These are phyloP conservation scores for Macquaria ambigua DNA, from an alignment of 2,113 vertebrate genomes.

Conservation along the genomic window DNA sequence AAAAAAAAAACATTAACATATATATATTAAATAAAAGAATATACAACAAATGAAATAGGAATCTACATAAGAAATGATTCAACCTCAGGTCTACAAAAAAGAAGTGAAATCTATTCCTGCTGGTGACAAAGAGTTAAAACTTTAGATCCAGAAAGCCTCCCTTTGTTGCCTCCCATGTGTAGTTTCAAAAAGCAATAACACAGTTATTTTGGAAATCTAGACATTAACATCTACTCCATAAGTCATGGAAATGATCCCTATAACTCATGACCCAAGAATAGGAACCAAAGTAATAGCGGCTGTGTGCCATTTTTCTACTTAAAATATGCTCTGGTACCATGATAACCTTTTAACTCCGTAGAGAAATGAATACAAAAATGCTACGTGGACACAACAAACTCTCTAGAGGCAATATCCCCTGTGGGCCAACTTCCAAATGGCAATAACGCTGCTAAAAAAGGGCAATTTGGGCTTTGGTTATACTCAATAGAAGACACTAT, in stretches of 20 bases:
- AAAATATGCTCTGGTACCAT: neutral
- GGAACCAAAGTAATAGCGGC: neutral
- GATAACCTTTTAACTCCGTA: conserved; percentile 4
- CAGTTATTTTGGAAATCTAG: neutral
- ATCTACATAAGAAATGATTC: too few relatives aligned
- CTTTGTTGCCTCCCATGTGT: neutral
- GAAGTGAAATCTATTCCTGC: neutral
- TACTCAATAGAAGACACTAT: neutral
- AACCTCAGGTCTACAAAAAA: too few relatives aligned
- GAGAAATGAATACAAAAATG: neutral
- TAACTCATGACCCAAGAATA: neutral
- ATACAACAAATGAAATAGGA: too few relatives aligned
- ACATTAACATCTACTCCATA: neutral
- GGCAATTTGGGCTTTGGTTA: neutral
- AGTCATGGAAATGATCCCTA: neutral
- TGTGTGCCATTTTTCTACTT: neutral
- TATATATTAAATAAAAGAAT: too few relatives aligned
- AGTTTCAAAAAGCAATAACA: neutral
- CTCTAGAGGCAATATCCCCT: neutral
- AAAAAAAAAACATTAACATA: too few relatives aligned
- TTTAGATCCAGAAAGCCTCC: neutral
- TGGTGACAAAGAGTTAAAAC: neutral
- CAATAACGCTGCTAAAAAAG: conserved; percentile 32
- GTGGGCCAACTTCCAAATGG: neutral
- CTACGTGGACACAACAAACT: neutral